phyloP scores from a whole-genome alignment of 1,140 invertebrate genomes.

The Gyrodactylus bullatarudis region DNA sequence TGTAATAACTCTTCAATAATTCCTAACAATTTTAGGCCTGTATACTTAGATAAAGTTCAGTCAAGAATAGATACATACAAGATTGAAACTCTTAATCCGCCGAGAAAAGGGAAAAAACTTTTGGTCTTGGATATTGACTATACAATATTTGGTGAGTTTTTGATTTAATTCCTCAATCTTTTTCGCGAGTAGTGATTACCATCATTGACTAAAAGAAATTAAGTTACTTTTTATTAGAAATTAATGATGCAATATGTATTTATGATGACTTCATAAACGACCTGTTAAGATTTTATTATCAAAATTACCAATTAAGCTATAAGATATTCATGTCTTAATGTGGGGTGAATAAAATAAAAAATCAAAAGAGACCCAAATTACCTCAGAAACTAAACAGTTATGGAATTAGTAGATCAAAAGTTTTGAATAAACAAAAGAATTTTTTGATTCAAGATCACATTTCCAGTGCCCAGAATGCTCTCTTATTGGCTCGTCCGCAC shows the following conservation, averaged over 20 bases:
- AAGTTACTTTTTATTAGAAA: too few relatives aligned
- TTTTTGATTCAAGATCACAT: background rate
- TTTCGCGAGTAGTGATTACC: background rate
- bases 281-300: too few relatives aligned
- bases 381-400: too few relatives aligned
- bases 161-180: background rate
- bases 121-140: constrained; percentile 3
- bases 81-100: background rate
- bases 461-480: background rate
- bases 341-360: too few relatives aligned
- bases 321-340: too few relatives aligned
- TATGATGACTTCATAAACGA: too few relatives aligned
- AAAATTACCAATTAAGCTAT: too few relatives aligned
- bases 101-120: background rate
- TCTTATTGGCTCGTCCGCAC: background rate
- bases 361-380: too few relatives aligned
- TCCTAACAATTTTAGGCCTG: background rate
- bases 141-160: constrained; percentile 1
- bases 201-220: background rate
- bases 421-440: too few relatives aligned
- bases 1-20: background rate
- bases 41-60: background rate
- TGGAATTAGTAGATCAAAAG: too few relatives aligned
- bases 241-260: too few relatives aligned
- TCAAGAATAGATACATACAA: background rate